Evolutionary conservation across 2,797 vertebrate species (phyloP), one percentile per base, ranked within the genome.

Genomic region (Crax fasciolata): DNA sequence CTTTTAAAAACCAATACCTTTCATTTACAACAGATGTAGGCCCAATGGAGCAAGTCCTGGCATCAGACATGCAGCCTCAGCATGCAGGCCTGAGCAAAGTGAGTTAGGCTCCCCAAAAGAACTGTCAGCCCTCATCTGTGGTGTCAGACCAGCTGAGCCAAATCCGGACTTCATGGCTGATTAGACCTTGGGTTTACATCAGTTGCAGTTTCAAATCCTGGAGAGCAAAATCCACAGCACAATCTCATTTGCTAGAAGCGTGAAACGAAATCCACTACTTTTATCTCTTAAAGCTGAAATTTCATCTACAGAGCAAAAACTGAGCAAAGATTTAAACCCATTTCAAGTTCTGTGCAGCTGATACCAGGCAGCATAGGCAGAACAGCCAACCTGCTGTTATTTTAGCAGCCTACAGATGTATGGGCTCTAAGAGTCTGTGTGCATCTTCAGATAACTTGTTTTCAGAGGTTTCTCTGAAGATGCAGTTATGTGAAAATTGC

Each of bases 31-130:
- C n/a, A 61, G 66, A 24, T 35, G 13, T 41, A 46, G 41, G 23
- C 10, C 39, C 43, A 23, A 1, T 30, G 27, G 27, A 52, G 16
- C 32, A 54, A 58, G 43, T 55, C 39, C 38, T 75, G 17, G 3
- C 15, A 16, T 77, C 46, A 57, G n/a, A 39, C 27, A 39, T 0
- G 0, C 9, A 12, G 10, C 28, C 2, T 3, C 18, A 78, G 70
- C 63, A 44, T 35, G 16, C 20, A 43, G 13, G 23, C 73, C 30
- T 51, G 39, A 75, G 14, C 41, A 43, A 75, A 71, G 27, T 13
- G 6, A 55, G n/a, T 65, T 23, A 62, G 54, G 27, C 44, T 46
- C 38, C 11, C 24, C 30, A 16, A 13, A 28, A 70, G 14, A 74
- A 5, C 23, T 51, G 28, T 44, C 83, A 55, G 44, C 1, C 2